Percentiles rank a stretch among this genome's conserved stretches.
Conservation (phyloP, 1,140 invertebrate species). For the Drosophila mojavensis region DNA sequence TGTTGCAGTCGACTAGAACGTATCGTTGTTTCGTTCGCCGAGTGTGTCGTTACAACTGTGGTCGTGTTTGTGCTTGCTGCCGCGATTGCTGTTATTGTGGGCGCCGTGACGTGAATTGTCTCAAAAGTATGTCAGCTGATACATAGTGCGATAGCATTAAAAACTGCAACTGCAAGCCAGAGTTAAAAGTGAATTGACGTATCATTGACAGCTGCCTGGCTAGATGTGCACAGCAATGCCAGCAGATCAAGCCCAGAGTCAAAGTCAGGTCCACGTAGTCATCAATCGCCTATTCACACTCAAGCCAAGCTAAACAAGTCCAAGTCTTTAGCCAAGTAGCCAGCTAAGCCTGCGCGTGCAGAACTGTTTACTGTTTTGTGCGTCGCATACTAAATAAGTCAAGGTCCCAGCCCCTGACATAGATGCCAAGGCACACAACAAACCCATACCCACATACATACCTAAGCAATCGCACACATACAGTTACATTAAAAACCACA, state of each 20-base stretch:
- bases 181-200: slow-evolving; percentile 40
- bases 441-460: slow-evolving; percentile 7
- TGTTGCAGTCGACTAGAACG: slow-evolving; percentile 29
- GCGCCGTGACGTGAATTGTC: slow-evolving; percentile 18
- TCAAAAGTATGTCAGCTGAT: slow-evolving; percentile 49
- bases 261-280: slow-evolving; percentile 29
- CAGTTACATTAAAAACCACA: slow-evolving; percentile 12
- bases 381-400: slow-evolving; percentile 73
- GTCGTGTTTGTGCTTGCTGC: no score
- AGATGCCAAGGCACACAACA: slow-evolving; percentile 29
- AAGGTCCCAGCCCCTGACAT: slow-evolving; percentile 51
- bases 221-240: neutral
- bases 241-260: slow-evolving; percentile 23
- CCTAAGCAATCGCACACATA: neutral
- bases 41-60: neutral
- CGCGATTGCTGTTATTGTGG: slow-evolving; percentile 1
- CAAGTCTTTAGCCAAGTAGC: slow-evolving; percentile 15
- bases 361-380: slow-evolving; percentile 54
- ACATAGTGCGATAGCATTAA: slow-evolving; percentile 17
- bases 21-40: neutral
- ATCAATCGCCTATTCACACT: slow-evolving; percentile 2
- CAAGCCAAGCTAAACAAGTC: slow-evolving; percentile 9
- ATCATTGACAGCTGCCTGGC: slow-evolving; percentile 16
- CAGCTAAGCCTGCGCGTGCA: slow-evolving; percentile 28
- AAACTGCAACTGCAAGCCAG: neutral